A percentile compares a stretch with the other conserved stretches of the same genome.
These are phyloP conservation scores for Ylistrum balloti DNA, from an alignment of 1,140 invertebrate genomes.

Conservation along the genomic window DNA sequence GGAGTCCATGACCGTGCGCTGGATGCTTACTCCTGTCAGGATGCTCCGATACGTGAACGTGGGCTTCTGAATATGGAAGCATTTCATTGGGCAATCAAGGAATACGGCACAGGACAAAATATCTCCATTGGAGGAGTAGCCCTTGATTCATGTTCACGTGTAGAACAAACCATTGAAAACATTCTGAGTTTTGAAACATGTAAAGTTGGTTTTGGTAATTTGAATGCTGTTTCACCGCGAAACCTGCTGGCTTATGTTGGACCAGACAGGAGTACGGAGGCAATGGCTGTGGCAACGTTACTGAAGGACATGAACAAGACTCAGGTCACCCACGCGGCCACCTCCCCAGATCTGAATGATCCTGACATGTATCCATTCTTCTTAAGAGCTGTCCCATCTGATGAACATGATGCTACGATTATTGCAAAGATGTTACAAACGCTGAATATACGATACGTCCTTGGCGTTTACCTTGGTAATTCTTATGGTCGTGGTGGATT, in stretches of 20 bases:
- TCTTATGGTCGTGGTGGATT: constrained; percentile 65
- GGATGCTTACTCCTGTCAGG: constrained; percentile 64
- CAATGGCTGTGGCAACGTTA: constrained; percentile 59
- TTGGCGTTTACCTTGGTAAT: constrained; percentile 66
- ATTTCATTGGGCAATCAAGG: constrained; percentile 77
- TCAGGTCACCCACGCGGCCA: constrained; percentile 66
- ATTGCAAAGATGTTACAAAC: constrained; percentile 34
- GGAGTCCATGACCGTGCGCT: constrained; percentile 66
- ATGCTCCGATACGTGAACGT: constrained; percentile 49
- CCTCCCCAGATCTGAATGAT: constrained; percentile 60
- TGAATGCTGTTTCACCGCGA: constrained; percentile 60
- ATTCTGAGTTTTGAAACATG: constrained; percentile 71
- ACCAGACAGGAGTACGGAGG: constrained; percentile 64
- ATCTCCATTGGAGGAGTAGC: constrained; percentile 72
- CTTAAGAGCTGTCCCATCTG: constrained; percentile 69
- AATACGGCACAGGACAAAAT: constrained; percentile 49
- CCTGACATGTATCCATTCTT: constrained; percentile 65
- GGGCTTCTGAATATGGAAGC: constrained; percentile 72
- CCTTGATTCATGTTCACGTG: constrained; percentile 71
- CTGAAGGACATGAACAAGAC: constrained; percentile 69
- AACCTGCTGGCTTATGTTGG: constrained; percentile 72
- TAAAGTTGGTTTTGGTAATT: constrained; percentile 58
- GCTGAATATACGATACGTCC: constrained; percentile 64
- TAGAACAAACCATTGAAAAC: constrained; percentile 70
- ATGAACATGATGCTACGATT: constrained; percentile 52